These are phyloP conservation scores for Heliothis subflexa DNA, from an alignment of 1,140 invertebrate genomes.

Conservation along the genomic window DNA sequence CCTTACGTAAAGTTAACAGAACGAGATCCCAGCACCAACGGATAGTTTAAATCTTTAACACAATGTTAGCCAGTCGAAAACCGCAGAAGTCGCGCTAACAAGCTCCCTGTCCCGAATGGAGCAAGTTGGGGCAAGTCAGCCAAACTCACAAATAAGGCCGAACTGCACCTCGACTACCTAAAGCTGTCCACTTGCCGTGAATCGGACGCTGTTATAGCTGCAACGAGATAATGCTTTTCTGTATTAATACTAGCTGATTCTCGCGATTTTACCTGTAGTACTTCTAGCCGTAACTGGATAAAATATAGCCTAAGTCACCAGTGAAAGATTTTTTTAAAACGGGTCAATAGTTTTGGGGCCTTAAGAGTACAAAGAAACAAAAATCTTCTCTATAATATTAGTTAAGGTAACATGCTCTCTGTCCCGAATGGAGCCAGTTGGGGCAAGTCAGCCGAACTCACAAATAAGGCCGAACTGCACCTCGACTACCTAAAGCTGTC, in stretches of 20 bases:
- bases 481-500: constrained; percentile 54
- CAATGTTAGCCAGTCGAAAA: constrained; percentile 67
- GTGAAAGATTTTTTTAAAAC: too few species aligned
- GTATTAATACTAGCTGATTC: too few species aligned
- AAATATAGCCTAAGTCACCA: too few species aligned
- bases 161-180: constrained; percentile 48
- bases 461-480: constrained; percentile 55
- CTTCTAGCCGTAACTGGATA: too few species aligned
- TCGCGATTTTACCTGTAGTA: too few species aligned
- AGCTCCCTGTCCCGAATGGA: constrained; percentile 57
- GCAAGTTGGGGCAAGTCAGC: constrained; percentile 59
- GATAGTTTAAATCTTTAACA: constrained; percentile 76
- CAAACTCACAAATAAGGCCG: constrained; percentile 60
- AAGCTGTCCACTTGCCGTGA: constrained; percentile 56
- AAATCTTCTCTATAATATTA: too few species aligned
- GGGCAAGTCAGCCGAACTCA: constrained; percentile 62
- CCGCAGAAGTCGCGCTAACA: constrained; percentile 72
- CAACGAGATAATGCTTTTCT: too few species aligned
- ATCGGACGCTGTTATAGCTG: too few species aligned
- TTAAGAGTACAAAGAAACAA: too few species aligned
- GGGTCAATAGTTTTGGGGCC: too few species aligned
- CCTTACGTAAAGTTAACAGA: constrained; percentile 22
- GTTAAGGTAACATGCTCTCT: constrained; percentile 67
- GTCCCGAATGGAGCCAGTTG: constrained; percentile 50
- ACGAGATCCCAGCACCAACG: constrained; percentile 46